Conservation (phyloP, 2,888 invertebrate genomes). For the Andrena trimmerana region DNA sequence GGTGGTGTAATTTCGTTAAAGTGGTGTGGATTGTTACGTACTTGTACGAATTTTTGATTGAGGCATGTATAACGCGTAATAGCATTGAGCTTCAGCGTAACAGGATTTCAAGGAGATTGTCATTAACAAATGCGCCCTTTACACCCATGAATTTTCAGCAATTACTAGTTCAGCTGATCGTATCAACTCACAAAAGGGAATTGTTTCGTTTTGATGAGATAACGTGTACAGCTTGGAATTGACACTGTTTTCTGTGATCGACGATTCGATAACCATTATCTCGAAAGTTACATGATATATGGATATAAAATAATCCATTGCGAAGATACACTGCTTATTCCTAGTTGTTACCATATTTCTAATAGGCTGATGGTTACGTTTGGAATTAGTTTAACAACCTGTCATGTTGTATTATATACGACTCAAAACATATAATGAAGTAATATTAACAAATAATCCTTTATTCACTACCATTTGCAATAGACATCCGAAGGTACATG, state of each 20-base stretch:
- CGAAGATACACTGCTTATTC: too few species aligned
- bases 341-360: too few species aligned
- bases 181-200: constrained; percentile 21
- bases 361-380: too few species aligned
- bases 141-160: constrained; percentile 8
- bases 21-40: not conserved
- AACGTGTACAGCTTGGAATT: not conserved
- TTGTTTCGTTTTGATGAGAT: constrained; percentile 4
- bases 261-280: not conserved
- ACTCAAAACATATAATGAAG: too few species aligned
- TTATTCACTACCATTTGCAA: too few species aligned
- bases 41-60: constrained; percentile 22
- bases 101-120: constrained; percentile 40
- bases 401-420: too few species aligned
- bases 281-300: not conserved
- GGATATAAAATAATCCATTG: too few species aligned
- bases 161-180: constrained; percentile 16
- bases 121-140: constrained; percentile 36
- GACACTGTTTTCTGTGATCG: not conserved
- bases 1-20: constrained; percentile 52
- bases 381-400: too few species aligned
- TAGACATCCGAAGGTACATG: too few species aligned
- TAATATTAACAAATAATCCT: too few species aligned
- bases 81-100: constrained; percentile 27
- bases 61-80: constrained; percentile 41